Evolutionary conservation across 1,140 invertebrate species (phyloP), one percentile per base, ranked within the genome.

Genomic region (Cotesia chilonis): DNA sequence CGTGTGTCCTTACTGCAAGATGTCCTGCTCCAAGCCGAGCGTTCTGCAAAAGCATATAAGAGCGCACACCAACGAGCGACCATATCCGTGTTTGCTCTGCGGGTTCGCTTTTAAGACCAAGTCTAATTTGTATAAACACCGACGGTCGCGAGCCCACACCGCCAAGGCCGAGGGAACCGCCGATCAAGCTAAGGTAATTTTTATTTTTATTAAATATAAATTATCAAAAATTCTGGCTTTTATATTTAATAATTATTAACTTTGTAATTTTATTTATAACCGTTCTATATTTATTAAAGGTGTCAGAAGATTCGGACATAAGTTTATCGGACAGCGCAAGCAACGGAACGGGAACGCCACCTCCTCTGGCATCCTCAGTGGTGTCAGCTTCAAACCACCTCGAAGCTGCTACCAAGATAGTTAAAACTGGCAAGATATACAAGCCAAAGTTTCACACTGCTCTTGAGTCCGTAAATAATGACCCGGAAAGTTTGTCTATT

Each of bases 91-190:
- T 87, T 86, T 90, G 61, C 91, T 92, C 28, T 98, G 96, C 84
- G 95, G 94, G 66, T 95, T 97, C 84, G 93, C 94, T 68, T 97
- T 97, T 87, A 98, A 98, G 85, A 98, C 96, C 2, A 95, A 95
- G 81, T 96, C 95, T 77, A 98, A 98, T 84, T 88, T 97, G 70
- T 96, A 96, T 83, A 98, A 97, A 84, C 96, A 98, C 82, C 92
- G 93, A 78, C 89, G 92, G 75, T 95, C 95, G 0, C 88, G 94
- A 74, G 91, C 95, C 12, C 95, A 97, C 80, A 90, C 91, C 28
- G 89, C 93, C 59, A 90, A 92, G 76, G 84, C 89, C 74, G 89
- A 91, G 72, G 91, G 90, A 38, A 47, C 41, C 2, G 41, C 41
- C 5, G 82, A 87, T 36, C 90, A 92, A 77, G 78, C 88, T 38